Base-by-base conservation (phyloP, 2,797 vertebrate genomes). In the Enteromius argenteus region DNA sequence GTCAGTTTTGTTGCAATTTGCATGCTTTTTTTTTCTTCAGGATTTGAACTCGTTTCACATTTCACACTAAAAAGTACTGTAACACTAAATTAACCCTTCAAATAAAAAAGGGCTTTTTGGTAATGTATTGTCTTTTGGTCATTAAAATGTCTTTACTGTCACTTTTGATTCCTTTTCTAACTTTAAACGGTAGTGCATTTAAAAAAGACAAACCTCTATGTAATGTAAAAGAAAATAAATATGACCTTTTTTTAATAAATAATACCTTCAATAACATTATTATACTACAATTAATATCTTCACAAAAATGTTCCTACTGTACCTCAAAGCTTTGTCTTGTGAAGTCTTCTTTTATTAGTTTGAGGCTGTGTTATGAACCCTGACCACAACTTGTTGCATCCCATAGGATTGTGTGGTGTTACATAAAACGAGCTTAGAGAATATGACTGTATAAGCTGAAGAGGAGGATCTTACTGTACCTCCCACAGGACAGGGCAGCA, bases 401-500 rank as follows among this genome's bases (percentile, higher is more conserved):
- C 21, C 62, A 37, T 7, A 37, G 13, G 44, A 68, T 10, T 53
- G 21, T 67, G 62, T 19, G 30, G 19, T 79, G 39, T 78, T 78
- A 46, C 58, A 64, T 78, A 30, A 78, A 44, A 46, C 13, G 17
- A 58, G 56, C 11, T 51, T 11, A 23, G 62, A 51, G 17, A 58
- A 56, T 15, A 80, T 44, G 53, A 62, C 17, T 62, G 56, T 17
- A 30, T 74, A 44, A 60, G 19, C 11, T 15, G 37, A 81, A 27
- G 51, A 80, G n/a, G 21, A 23, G 17, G 64, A 58, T 19, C 90
- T 95, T 8, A 79, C 35, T 39, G 62, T 90, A 99, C 98, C 98
- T 95, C 96, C 96, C 7, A 99, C 93, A 0, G 98, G 97, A 93
- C 98, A 99, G 0, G 98, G 97, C 27, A 99, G 95, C 91, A 96